These are phyloP conservation scores for Ephydatia muelleri DNA, from an alignment of 37 sponge, comb jelly and placozoan species.

Conservation along the genomic window DNA sequence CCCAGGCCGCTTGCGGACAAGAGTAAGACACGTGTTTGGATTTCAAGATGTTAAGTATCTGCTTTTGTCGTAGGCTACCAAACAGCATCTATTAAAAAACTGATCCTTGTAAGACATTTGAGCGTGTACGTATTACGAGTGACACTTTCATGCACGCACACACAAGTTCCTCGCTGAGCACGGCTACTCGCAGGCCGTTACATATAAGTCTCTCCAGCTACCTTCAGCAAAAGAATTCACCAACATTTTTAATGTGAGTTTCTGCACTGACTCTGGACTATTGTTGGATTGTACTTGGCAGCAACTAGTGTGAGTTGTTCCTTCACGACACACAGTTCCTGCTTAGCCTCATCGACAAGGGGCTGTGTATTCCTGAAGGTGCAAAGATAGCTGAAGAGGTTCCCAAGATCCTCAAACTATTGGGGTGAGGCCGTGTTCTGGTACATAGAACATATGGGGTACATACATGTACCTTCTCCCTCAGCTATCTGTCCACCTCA, in stretches of 20 bases:
- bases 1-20: conserved; percentile 72
- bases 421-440: conserved; percentile 31
- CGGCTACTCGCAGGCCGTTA: conserved; percentile 38
- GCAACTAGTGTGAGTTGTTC: too few relatives aligned
- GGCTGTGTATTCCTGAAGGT: conserved; percentile 37
- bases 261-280: background rate
- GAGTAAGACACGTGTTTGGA: conserved; percentile 15
- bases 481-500: too few relatives aligned
- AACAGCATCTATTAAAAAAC: conserved; percentile 33
- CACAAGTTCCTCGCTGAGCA: conserved; percentile 55
- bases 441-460: background rate
- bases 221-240: conserved; percentile 67
- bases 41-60: background rate
- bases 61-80: conserved; percentile 42
- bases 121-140: background rate
- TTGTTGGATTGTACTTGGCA: background rate
- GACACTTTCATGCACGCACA: background rate
- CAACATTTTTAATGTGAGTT: conserved; percentile 66
- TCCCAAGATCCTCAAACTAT: conserved; percentile 37
- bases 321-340: too few relatives aligned
- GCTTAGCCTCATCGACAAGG: conserved; percentile 35
- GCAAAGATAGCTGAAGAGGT: conserved; percentile 74
- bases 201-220: conserved; percentile 45
- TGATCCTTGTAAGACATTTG: conserved; percentile 42
- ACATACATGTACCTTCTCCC: too few relatives aligned